A percentile compares a stretch with the other conserved stretches of the same genome.
Conservation (phyloP, 2,797 vertebrate genomes). For the Falco biarmicus region DNA sequence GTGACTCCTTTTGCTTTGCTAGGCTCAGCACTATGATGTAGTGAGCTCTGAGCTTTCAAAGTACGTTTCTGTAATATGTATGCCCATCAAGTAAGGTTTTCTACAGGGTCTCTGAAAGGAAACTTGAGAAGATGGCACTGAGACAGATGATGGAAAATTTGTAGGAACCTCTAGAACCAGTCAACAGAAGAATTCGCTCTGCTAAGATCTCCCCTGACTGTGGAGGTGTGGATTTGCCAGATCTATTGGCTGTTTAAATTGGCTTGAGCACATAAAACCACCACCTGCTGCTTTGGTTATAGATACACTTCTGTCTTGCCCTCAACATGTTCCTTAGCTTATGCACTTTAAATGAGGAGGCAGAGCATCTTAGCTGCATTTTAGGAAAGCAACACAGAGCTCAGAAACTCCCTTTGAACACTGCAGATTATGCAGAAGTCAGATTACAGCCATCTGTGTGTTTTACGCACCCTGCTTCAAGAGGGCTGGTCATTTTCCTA, state of each 20-base stretch:
- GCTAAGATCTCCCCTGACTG: not conserved
- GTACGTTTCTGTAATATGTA: not conserved
- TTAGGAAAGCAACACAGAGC: not conserved
- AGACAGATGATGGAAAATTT: not conserved
- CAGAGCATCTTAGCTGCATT: not conserved
- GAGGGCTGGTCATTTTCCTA: not conserved
- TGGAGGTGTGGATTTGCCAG: not conserved
- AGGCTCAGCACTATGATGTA: not conserved
- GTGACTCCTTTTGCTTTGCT: not conserved
- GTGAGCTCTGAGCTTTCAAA: not conserved
- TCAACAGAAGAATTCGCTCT: not conserved
- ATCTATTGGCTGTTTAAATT: not conserved
- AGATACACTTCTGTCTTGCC: not conserved
- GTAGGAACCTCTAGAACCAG: not conserved
- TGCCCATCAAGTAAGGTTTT: not conserved
- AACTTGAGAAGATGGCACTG: not conserved
- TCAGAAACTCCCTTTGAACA: not conserved
- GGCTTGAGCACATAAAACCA: rapidly evolving
- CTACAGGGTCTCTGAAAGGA: not conserved
- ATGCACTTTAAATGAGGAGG: not conserved
- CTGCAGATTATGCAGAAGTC: not conserved
- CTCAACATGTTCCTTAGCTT: not conserved
- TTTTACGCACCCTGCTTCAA: not conserved
- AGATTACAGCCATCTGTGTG: not conserved
- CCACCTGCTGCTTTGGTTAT: not conserved